These are phyloP conservation scores for Cylloceria caligata DNA, from an alignment of 2,888 invertebrate species.

Conservation along the genomic window DNA sequence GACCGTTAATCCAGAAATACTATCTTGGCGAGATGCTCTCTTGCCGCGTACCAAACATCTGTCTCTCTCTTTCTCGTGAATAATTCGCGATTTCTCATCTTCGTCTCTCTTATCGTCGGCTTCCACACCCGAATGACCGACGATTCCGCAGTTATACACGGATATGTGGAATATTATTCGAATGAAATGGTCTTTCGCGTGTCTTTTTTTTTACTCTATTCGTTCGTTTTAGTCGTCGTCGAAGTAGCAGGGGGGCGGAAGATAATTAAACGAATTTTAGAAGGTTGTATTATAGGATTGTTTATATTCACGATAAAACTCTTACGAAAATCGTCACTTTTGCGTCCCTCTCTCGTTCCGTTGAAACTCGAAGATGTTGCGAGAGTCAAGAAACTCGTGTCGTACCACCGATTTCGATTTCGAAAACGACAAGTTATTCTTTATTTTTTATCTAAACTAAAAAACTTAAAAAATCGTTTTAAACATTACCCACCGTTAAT, in stretches of 20 bases:
- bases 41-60: slow-evolving; percentile 39
- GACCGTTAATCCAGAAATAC: slow-evolving; percentile 81
- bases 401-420: too few species aligned
- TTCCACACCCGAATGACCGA: slow-evolving; percentile 29
- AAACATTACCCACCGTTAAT: too few species aligned
- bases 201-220: slow-evolving; percentile 4
- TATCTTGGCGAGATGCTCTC: slow-evolving; percentile 72
- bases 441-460: too few species aligned
- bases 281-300: slow-evolving; percentile 69
- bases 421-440: too few species aligned
- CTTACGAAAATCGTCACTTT: slow-evolving; percentile 9
- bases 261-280: slow-evolving; percentile 74
- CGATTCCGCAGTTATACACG: slow-evolving; percentile 1
- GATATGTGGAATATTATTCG: background rate
- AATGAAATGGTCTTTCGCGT: slow-evolving; percentile 9
- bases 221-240: slow-evolving; percentile 7
- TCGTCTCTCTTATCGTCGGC: slow-evolving; percentile 7
- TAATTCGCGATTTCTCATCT: slow-evolving; percentile 13
- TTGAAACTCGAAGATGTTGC: background rate
- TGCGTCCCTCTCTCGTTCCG: background rate
- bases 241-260: background rate
- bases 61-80: slow-evolving; percentile 12
- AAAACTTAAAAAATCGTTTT: too few species aligned
- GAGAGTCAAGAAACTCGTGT: background rate
- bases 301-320: slow-evolving; percentile 77